phyloP scores from a whole-genome alignment of 1,140 invertebrate species.

The Meloidogyne exigua region DNA sequence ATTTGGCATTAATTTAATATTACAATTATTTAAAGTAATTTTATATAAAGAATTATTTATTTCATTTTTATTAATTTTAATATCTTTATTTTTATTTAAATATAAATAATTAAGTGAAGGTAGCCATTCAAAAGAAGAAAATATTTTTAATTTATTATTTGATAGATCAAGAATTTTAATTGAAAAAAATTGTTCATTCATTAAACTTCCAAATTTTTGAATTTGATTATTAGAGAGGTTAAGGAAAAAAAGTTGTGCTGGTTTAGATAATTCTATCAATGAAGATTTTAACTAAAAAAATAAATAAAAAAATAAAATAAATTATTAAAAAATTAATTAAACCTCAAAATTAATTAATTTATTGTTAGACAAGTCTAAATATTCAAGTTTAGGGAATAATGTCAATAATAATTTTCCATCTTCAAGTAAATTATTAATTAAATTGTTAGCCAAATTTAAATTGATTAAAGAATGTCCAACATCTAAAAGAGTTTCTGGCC shows the following conservation, averaged over 20 bases:
- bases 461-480: background rate
- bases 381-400: background rate
- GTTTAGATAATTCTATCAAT: background rate
- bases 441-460: background rate
- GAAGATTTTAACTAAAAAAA: background rate
- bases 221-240: background rate
- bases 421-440: background rate
- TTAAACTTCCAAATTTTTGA: background rate
- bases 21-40: conserved; percentile 6
- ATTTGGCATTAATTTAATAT: background rate
- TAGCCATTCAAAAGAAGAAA: background rate
- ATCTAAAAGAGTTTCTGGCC: background rate
- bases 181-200: background rate
- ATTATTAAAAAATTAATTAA: background rate
- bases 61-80: conserved; percentile 2
- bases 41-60: background rate
- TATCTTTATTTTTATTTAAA: background rate
- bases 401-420: background rate
- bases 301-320: background rate
- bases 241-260: background rate
- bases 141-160: background rate
- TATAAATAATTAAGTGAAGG: background rate
- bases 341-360: background rate
- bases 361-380: background rate
- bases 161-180: background rate